Conservation (phyloP, 2,888 invertebrate species). For the Blera fallax region DNA sequence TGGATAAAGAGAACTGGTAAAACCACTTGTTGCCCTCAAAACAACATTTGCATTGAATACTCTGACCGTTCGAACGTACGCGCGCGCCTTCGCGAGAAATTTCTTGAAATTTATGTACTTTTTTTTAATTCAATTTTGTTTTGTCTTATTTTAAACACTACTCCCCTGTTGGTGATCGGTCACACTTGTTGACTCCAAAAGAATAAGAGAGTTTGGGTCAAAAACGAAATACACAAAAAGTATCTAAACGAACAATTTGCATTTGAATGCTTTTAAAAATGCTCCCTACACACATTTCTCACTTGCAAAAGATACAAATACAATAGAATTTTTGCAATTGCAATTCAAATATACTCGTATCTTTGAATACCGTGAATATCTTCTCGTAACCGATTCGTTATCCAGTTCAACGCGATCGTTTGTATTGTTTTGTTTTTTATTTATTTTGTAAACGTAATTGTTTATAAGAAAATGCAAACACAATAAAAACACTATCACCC, state of each 20-base stretch:
- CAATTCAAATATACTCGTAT: slow-evolving; percentile 2
- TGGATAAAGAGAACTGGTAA: slow-evolving; percentile 55
- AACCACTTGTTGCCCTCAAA: slow-evolving; percentile 68
- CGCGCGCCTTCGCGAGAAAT: slow-evolving; percentile 51
- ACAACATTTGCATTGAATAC: slow-evolving; percentile 49
- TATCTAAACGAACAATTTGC: slow-evolving; percentile 49
- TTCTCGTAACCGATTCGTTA: slow-evolving; percentile 51
- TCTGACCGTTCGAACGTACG: not conserved
- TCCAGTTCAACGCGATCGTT: slow-evolving; percentile 54
- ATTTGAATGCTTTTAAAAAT: slow-evolving; percentile 25
- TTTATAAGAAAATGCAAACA: slow-evolving; percentile 50
- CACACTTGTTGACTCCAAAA: slow-evolving; percentile 66
- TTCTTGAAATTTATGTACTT: slow-evolving; percentile 34
- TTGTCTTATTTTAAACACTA: slow-evolving; percentile 1
- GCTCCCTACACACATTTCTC: slow-evolving; percentile 1
- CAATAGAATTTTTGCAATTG: slow-evolving; percentile 21
- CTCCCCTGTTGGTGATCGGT: slow-evolving; percentile 24
- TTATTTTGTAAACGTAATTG: slow-evolving; percentile 36
- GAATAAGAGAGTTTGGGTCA: slow-evolving; percentile 40
- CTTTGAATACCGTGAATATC: slow-evolving; percentile 34
- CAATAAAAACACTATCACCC: slow-evolving; percentile 52
- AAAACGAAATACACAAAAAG: slow-evolving; percentile 26
- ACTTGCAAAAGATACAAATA: slow-evolving; percentile 16
- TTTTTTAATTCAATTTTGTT: slow-evolving; percentile 51
- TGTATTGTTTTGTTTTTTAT: not conserved